Conservation (phyloP, 2,888 invertebrate genomes). For the Drosophila paranaensis region DNA sequence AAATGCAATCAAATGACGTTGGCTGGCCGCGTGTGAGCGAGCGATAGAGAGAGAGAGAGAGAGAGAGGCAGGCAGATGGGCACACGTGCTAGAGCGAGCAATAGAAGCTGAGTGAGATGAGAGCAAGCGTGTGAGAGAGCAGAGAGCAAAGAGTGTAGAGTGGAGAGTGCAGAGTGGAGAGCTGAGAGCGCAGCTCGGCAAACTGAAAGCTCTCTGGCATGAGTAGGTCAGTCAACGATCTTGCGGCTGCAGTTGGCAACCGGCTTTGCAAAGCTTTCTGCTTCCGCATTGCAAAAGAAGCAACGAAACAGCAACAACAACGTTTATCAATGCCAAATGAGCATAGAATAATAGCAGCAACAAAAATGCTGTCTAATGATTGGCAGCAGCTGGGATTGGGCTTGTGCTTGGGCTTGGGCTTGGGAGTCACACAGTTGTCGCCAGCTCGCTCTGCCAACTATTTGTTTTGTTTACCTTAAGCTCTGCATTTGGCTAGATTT, state of each 20-base stretch:
- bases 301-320: constrained; percentile 4
- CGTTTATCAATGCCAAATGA: constrained; percentile 65
- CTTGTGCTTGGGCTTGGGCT: too few relatives aligned
- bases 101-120: neutral
- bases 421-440: neutral
- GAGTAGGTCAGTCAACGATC: constrained; percentile 81
- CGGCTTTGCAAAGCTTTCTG: constrained; percentile 69
- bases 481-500: constrained; percentile 14
- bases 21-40: constrained; percentile 28
- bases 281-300: constrained; percentile 67
- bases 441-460: constrained; percentile 29
- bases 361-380: constrained; percentile 21
- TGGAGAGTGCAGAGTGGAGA: neutral
- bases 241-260: constrained; percentile 56
- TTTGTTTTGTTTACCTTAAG: constrained; percentile 30
- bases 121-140: constrained; percentile 11
- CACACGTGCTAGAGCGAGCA: constrained; percentile 5
- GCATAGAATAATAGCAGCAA: constrained; percentile 7
- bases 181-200: constrained; percentile 3
- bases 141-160: neutral
- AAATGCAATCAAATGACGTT: constrained; percentile 80
- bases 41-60: constrained; percentile 7
- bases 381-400: neutral
- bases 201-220: constrained; percentile 22
- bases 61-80: constrained; percentile 4